Percentiles rank a stretch among this genome's conserved stretches.
These are phyloP conservation scores for Nasonovia ribisnigri DNA, from an alignment of 2,888 invertebrate species.

Conservation along the genomic window DNA sequence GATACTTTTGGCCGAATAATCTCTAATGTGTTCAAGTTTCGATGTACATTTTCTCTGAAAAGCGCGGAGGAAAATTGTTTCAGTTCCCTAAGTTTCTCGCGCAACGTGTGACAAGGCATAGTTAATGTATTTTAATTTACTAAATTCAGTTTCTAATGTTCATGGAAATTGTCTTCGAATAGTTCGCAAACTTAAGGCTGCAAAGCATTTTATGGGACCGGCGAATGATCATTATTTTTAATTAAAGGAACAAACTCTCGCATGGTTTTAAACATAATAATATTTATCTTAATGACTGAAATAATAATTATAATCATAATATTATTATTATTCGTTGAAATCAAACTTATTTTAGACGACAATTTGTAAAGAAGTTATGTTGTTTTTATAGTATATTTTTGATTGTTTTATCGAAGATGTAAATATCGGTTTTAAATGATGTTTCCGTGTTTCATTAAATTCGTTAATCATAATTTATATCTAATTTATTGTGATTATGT, in stretches of 20 bases:
- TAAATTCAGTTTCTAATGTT: conserved; percentile 39
- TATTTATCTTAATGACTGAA: not conserved
- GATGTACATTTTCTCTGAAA: conserved; percentile 18
- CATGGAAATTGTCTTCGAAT: conserved; percentile 39
- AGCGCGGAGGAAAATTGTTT: conserved; percentile 3
- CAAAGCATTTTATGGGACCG: not conserved
- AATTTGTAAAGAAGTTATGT: not conserved
- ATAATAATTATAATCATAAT: not conserved
- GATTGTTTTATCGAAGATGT: not conserved
- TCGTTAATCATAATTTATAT: not conserved
- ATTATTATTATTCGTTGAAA: not conserved
- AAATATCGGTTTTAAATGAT: not conserved
- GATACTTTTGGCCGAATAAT: not conserved
- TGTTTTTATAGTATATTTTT: not conserved
- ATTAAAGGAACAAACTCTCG: not conserved
- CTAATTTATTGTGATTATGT: not conserved
- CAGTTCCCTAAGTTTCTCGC: not conserved
- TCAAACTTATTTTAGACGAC: not conserved
- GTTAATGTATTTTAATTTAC: conserved; percentile 34
- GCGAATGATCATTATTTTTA: not conserved
- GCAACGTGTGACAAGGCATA: not conserved
- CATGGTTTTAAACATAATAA: not conserved
- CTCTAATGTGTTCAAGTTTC: conserved; percentile 13
- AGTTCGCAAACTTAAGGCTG: conserved; percentile 31
- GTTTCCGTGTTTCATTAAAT: not conserved